Evolutionary conservation across 1,140 invertebrate genomes (phyloP), one percentile per base, ranked within the genome.

Genomic region (Lycorma delicatula): DNA sequence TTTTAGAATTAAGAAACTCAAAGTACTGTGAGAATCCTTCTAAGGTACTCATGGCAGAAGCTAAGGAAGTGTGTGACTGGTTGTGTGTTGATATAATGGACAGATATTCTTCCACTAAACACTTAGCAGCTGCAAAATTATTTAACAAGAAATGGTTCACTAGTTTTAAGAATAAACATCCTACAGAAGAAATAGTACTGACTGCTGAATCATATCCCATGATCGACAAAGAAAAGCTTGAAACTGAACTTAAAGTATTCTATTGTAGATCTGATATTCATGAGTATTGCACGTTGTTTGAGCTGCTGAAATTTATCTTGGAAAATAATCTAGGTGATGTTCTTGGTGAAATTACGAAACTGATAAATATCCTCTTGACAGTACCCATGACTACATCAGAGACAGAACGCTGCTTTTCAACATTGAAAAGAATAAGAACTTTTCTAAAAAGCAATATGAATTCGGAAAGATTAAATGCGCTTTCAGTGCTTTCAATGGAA

Each of bases 101-200:
- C 28, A 52, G 58, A 56, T 61, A 51, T 59, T 58, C 49, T 50
- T 61, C 29, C 52, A 58, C 51, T 48, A 54, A 61, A n/a, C 49
- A 60, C n/a, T 55, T 63, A 49, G 31, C 49, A 54, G 60, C 53
- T 51, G 59, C 59, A 54, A 63, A 63, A 58, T 58, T 63, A 41
- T 61, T 63, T 27, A 48, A 54, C 38, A 44, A 34, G 20, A 49
- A 60, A 36, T 47, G 12, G 22, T 53, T 53, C 49, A 38, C 13
- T 38, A 36, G 18, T 25, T 60, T 57, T 58, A 54, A 55, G 18
- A 50, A 56, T 18, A 38, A 48, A 41, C 41, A 29, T 51, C 55
- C 56, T 36, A 20, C 16, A 60, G 48, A 60, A 52, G 55, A 57
- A 36, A 13, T 52, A 36, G 31, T 23, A 57, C 27, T 46, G 11